phyloP scores from a whole-genome alignment of 2,888 invertebrate species.

The Epinotia brunnichana region DNA sequence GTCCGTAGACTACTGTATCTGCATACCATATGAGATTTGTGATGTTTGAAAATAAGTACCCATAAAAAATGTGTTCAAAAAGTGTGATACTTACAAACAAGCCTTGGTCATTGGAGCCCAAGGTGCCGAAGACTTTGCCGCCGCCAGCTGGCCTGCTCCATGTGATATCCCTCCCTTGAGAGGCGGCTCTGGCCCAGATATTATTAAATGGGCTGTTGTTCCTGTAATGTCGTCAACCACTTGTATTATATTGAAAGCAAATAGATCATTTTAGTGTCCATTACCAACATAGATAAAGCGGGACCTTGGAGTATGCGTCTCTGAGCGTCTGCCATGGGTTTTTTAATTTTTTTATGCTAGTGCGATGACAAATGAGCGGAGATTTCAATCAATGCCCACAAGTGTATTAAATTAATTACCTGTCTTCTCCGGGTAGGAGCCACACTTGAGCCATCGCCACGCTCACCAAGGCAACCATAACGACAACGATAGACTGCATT shows the following conservation, averaged over 20 bases:
- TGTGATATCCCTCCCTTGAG: conserved; percentile 46
- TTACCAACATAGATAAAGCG: neutral
- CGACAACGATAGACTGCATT: conserved; percentile 19
- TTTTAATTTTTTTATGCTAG: too few species aligned
- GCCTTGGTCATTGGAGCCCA: conserved; percentile 46
- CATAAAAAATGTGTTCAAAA: too few species aligned
- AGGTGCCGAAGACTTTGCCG: conserved; percentile 48
- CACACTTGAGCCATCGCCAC: conserved; percentile 52
- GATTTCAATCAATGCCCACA: too few species aligned
- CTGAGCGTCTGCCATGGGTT: too few species aligned
- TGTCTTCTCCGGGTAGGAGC: conserved; percentile 13
- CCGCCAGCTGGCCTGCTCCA: conserved; percentile 50
- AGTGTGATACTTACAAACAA: conserved; percentile 46
- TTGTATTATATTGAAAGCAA: too few species aligned
- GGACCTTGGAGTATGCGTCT: too few species aligned
- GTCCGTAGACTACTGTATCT: too few species aligned
- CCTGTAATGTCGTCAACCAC: too few species aligned
- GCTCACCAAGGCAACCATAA: conserved; percentile 42
- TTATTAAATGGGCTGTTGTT: neutral
- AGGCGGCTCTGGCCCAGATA: conserved; percentile 5
- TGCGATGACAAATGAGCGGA: too few species aligned
- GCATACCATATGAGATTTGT: too few species aligned
- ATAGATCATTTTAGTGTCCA: neutral
- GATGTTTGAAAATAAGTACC: too few species aligned
- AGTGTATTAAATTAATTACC: neutral